These are phyloP conservation scores for Chionomys nivalis DNA, from an alignment of 2,113 vertebrate species.

Conservation along the genomic window DNA sequence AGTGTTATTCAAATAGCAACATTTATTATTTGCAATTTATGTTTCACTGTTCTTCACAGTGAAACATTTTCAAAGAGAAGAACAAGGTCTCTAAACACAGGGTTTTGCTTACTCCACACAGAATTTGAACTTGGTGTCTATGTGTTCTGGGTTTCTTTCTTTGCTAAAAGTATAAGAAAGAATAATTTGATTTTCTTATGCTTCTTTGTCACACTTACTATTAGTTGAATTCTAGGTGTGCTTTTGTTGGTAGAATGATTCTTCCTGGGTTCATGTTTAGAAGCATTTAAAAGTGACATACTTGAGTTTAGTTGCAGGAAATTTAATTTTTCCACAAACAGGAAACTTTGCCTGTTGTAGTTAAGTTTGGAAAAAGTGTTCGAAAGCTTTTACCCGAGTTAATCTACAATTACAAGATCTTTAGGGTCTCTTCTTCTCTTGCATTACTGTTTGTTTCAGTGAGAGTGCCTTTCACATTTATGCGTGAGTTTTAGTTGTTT, in stretches of 20 bases:
- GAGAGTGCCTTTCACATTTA: background rate
- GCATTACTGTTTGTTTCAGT: background rate
- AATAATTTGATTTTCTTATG: background rate
- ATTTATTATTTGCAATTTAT: background rate
- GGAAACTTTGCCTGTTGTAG: background rate
- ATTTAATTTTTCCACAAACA: background rate
- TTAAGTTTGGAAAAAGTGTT: background rate
- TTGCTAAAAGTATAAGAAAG: background rate
- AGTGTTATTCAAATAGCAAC: slow-evolving; percentile 94
- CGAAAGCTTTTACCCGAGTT: background rate
- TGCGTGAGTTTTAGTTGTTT: background rate
- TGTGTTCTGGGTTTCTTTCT: background rate
- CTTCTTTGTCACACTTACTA: background rate
- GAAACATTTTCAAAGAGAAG: background rate
- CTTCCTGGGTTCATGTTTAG: background rate
- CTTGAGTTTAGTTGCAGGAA: background rate
- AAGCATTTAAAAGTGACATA: background rate
- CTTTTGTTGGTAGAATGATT: slow-evolving; percentile 8
- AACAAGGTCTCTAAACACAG: background rate
- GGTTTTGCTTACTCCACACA: background rate
- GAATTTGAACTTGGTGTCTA: background rate
- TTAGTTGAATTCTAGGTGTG: background rate
- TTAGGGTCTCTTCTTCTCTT: slow-evolving; percentile 78
- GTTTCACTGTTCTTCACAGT: slow-evolving; percentile 14
- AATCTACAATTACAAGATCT: slow-evolving; percentile 52